Base-by-base conservation (phyloP, 2,113 vertebrate genomes). In the Sitta europaea region DNA sequence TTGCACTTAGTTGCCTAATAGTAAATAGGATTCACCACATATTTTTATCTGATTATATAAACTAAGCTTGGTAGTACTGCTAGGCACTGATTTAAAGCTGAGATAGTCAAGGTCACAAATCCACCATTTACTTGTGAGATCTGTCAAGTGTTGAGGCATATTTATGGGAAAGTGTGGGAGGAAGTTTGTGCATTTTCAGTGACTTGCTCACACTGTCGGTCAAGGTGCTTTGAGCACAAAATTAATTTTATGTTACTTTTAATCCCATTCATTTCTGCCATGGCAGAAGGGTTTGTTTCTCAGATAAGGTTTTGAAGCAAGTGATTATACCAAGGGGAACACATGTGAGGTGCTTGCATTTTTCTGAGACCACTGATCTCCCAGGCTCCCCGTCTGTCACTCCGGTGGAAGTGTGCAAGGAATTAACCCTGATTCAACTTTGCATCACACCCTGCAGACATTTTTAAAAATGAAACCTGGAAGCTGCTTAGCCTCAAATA, bases 41-140 rank as follows among this genome's bases (percentile, higher is more conserved):
- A 82, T 90, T 94, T 77, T 93, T 96, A 86, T 94, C 94, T 90
- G 87, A 62, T 91, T 68, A 19, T 66, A 68, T 87, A 91, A 92
- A 93, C 57, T 29, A 45, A 88, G 47, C n/a, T 70, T 58, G 62
- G 35, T 80, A 86, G 88, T 93, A 90, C 86, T 55, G 82, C 86
- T 94, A 88, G 82, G 79, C 86, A 74, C 66, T 92, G 87, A 90
- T 94, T 91, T 97, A 96, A 96, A 72, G 54, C 85, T 83, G 87
- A 96, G 71, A 70, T 94, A 88, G 35, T 88, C 71, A 93, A 95
- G 93, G 93, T 93, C 81, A 95, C 87, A 92, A 88, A 96, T 79
- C 61, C 51, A 76, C 70, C 58, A 25, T 79, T 92, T 93, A 85
- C 81, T 92, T 66, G 36, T 47, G 65, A 1, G 4, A 17, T 58